phyloP scores from a whole-genome alignment of 92 coral and sea anemone genomes.

The Heteractis magnifica region DNA sequence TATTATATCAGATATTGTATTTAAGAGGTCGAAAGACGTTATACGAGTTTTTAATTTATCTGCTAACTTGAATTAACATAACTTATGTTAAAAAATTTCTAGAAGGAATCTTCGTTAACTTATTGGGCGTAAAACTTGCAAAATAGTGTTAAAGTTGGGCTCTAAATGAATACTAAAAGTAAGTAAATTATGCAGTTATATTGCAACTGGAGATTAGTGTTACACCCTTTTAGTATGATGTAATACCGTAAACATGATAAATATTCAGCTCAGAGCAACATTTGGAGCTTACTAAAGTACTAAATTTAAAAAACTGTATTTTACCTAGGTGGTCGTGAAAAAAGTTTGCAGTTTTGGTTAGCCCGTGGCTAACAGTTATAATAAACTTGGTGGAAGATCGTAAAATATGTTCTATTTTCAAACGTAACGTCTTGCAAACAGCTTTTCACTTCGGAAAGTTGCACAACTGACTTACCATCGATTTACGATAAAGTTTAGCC shows the following conservation, averaged over 20 bases:
- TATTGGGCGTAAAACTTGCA: no score
- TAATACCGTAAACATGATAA: background rate
- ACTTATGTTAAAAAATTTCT: no score
- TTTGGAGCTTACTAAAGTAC: background rate
- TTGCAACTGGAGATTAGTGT: background rate
- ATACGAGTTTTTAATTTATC: no score
- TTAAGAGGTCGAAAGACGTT: no score
- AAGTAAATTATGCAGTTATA: background rate
- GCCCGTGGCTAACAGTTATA: background rate
- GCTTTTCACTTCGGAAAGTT: background rate
- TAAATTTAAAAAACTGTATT: no score
- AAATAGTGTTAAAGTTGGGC: no score
- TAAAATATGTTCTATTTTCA: background rate
- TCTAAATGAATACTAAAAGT: no score
- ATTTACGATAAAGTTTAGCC: conserved; percentile 89
- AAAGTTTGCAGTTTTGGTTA: no score
- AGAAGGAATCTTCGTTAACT: no score
- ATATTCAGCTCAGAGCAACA: background rate
- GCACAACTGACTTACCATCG: conserved; percentile 65
- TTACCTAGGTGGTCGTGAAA: background rate
- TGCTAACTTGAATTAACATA: no score
- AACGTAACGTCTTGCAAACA: background rate
- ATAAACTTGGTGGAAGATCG: background rate
- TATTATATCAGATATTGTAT: no score
- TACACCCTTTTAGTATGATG: background rate